Base-by-base conservation (phyloP, 2,113 vertebrate species). In the Brachyhypopomus occidentalis region DNA sequence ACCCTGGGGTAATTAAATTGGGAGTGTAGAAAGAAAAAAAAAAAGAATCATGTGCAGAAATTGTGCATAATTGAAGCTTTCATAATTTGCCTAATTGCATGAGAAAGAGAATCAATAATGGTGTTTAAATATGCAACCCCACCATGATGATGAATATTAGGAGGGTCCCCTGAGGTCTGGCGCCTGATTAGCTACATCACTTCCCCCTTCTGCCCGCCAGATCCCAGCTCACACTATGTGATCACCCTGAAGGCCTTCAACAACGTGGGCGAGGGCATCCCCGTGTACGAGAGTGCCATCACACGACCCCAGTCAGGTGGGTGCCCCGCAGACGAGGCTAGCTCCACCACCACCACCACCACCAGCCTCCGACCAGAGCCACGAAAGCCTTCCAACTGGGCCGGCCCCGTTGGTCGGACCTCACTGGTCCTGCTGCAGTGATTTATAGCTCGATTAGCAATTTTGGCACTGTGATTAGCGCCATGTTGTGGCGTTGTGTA, bases 201-300 rank as follows among this genome's bases (percentile, higher is more conserved):
- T 89, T 86, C 72, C 59, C 63, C 56, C 83, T 48, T 81, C 59
- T 69, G 77, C 70, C 62, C 25, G 34, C 27, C 88, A 99, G 98
- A 99, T 84, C 95, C 98, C 74, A 99, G 95, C 87, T 99, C 97
- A 5, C 96, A 99, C 88, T 99, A 99, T 0, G 98, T 99, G 81
- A 98, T 99, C 86, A 97, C 97, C 14, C 92, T 99, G 89, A 99
- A 98, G 87, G 98, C 98, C 0, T 99, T 91, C 78, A 99, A 99
- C 91, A 99, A 98, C 0, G 94, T 98, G 52, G 98, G 98, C 0
- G 97, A 99, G 89, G 98, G 98, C 48, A 97, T 98, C 63, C 98
- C 98, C 0, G 95, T 99, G 76, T 99, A 99, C 0, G 98, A 99
- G 92, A 99, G 98, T 4, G 97, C 98, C 0, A 92, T 96, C 89